A percentile compares a stretch with the other conserved stretches of the same genome.
These are phyloP conservation scores for Nautilus pompilius DNA, from an alignment of 1,140 invertebrate genomes.

Conservation along the genomic window DNA sequence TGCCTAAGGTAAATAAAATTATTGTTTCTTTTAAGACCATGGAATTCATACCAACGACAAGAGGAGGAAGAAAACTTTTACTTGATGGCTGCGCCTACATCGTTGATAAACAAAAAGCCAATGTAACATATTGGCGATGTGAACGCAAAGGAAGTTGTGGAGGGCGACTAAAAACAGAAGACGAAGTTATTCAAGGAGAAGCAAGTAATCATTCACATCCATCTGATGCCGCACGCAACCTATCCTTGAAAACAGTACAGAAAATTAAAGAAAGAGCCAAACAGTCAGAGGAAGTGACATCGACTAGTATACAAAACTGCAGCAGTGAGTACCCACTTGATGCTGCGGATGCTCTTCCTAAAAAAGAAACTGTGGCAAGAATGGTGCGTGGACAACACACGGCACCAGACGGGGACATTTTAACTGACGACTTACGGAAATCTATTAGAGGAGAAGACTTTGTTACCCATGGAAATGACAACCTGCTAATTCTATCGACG, in stretches of 20 bases:
- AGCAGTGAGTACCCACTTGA: neutral
- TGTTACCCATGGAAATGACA: neutral
- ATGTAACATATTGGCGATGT: neutral
- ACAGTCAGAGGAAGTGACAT: slow-evolving; percentile 1
- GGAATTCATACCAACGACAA: neutral
- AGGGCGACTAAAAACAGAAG: neutral
- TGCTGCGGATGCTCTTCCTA: neutral
- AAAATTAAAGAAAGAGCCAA: neutral
- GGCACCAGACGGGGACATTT: neutral
- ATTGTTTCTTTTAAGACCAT: neutral
- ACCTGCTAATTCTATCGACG: neutral
- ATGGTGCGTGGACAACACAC: neutral
- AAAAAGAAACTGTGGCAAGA: slow-evolving; percentile 1
- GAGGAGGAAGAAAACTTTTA: slow-evolving; percentile 1
- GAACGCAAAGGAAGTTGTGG: slow-evolving; percentile 2
- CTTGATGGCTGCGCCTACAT: neutral
- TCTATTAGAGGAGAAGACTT: neutral
- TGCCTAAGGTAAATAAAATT: neutral
- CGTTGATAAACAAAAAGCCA: neutral
- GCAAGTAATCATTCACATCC: neutral
- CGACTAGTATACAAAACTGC: slow-evolving; percentile 1
- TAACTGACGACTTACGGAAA: neutral
- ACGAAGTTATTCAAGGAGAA: neutral
- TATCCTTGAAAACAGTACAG: neutral
- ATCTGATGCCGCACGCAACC: neutral